These are phyloP conservation scores for Nasonovia ribisnigri DNA, from an alignment of 2,888 invertebrate species.

Conservation along the genomic window DNA sequence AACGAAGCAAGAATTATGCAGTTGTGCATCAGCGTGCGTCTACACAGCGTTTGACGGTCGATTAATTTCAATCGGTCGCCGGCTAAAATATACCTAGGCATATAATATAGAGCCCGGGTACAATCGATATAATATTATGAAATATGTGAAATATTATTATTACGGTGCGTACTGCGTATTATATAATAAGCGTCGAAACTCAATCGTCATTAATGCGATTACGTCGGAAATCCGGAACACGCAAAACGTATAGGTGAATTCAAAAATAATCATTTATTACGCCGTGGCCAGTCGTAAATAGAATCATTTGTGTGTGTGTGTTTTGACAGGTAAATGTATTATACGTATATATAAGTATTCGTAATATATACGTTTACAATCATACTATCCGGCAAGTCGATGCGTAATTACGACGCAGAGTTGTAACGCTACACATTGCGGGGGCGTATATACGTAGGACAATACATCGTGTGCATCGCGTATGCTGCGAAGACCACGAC, in stretches of 20 bases:
- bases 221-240: constrained; percentile 27
- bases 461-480: background rate
- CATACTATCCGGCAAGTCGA: background rate
- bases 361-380: background rate
- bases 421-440: background rate
- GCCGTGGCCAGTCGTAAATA: background rate
- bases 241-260: constrained; percentile 13
- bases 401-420: background rate
- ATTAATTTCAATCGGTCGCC: constrained; percentile 38
- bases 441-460: background rate
- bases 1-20: background rate
- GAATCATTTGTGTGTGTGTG: background rate
- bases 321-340: background rate
- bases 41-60: background rate
- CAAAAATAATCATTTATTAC: constrained; percentile 42
- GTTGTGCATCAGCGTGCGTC: background rate
- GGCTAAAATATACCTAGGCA: background rate
- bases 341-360: background rate
- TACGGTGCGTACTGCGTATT: background rate
- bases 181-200: background rate
- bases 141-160: background rate
- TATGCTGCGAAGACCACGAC: background rate
- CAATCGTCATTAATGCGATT: background rate
- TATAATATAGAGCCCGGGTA: background rate
- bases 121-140: background rate